These are phyloP conservation scores for Neoarius graeffei DNA, from an alignment of 2,113 vertebrate genomes.

Conservation along the genomic window DNA sequence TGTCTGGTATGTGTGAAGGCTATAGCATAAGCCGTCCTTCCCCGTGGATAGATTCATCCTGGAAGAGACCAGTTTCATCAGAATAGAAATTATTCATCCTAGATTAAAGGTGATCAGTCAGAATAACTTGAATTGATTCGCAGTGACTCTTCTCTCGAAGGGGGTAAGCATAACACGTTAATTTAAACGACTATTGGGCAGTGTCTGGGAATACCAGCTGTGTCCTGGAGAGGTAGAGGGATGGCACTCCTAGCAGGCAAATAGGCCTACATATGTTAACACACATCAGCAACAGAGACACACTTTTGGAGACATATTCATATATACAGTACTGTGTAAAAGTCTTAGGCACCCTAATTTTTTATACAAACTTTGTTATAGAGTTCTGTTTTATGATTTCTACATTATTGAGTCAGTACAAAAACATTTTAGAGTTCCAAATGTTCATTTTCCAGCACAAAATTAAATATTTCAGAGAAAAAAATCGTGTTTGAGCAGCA, in stretches of 20 bases:
- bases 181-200: not conserved
- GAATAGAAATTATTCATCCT: not conserved
- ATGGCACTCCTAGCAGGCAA: too few species aligned
- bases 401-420: too few species aligned
- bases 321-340: too few species aligned
- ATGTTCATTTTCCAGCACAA: too few species aligned
- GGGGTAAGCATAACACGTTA: not conserved
- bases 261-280: too few species aligned
- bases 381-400: too few species aligned
- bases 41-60: not conserved
- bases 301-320: too few species aligned
- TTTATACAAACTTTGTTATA: too few species aligned
- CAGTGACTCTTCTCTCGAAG: not conserved
- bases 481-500: not conserved
- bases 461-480: not conserved
- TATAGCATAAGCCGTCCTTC: not conserved
- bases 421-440: too few species aligned
- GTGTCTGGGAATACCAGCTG: not conserved
- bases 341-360: too few species aligned
- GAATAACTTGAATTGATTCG: not conserved
- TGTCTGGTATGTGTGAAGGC: not conserved
- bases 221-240: not conserved
- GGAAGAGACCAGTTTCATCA: not conserved
- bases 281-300: too few species aligned
- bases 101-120: not conserved